These are phyloP conservation scores for Xenopus borealis DNA, from an alignment of 2,113 vertebrate genomes.

Conservation along the genomic window DNA sequence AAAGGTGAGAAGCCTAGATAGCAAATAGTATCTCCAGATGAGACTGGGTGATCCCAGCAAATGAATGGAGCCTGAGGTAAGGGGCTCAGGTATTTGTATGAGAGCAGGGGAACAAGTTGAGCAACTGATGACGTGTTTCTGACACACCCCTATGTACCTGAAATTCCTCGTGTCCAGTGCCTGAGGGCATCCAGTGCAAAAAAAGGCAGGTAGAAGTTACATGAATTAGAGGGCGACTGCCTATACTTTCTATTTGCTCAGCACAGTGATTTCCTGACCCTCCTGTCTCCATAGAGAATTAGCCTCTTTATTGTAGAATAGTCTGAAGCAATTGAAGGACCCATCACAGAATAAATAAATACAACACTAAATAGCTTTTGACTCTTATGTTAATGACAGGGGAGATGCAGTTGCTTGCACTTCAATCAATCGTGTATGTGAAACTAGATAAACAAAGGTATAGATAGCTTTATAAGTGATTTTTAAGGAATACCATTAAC, in stretches of 20 bases:
- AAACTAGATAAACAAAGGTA: too few species aligned
- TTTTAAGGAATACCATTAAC: too few species aligned
- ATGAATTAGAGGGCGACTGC: neutral
- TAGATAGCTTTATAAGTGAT: too few species aligned
- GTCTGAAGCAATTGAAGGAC: too few species aligned
- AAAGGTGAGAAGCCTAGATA: neutral
- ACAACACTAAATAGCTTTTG: too few species aligned
- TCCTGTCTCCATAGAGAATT: too few species aligned
- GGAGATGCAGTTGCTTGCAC: too few species aligned
- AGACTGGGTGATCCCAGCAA: neutral
- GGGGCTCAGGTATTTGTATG: slow-evolving; percentile 7
- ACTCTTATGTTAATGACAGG: too few species aligned
- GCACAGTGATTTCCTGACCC: too few species aligned
- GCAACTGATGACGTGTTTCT: slow-evolving; percentile 34
- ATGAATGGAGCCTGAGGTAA: neutral
- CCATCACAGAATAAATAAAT: too few species aligned
- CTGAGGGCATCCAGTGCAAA: slow-evolving; percentile 7
- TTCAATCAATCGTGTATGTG: too few species aligned
- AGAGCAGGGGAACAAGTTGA: slow-evolving; percentile 30
- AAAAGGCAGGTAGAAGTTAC: neutral
- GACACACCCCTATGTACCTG: slow-evolving; percentile 19
- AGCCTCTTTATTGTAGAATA: too few species aligned
- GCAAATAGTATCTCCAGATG: neutral
- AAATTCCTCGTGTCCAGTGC: slow-evolving; percentile 17
- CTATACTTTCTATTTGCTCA: neutral